phyloP scores from a whole-genome alignment of 2,888 invertebrate species.

The Pristionchus maxplancki region DNA sequence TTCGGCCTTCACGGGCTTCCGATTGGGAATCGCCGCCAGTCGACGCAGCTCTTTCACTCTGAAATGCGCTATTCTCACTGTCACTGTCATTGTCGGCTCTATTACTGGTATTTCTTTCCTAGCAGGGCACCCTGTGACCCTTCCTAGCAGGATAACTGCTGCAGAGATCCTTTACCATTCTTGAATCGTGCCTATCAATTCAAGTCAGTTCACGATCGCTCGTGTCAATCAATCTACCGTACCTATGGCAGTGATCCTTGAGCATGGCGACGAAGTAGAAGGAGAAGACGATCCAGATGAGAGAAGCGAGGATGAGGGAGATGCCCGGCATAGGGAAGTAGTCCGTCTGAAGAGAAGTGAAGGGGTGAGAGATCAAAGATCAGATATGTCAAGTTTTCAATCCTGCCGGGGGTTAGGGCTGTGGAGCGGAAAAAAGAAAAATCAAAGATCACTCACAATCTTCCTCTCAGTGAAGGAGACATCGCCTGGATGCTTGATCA shows the following conservation, averaged over 20 bases:
- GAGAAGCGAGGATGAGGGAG: slow-evolving; percentile 29
- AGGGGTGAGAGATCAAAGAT: neutral
- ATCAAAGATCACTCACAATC: neutral
- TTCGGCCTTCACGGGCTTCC: neutral
- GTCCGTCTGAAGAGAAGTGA: neutral
- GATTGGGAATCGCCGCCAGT: neutral
- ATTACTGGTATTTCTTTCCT: too few relatives aligned
- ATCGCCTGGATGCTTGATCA: neutral
- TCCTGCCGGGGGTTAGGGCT: too few relatives aligned
- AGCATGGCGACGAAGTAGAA: slow-evolving; percentile 32
- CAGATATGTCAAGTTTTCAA: neutral
- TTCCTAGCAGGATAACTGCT: too few relatives aligned
- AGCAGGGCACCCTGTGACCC: too few relatives aligned
- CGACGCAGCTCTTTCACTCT: slow-evolving; percentile 36
- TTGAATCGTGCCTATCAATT: too few relatives aligned
- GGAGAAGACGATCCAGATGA: slow-evolving; percentile 26
- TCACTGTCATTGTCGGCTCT: too few relatives aligned
- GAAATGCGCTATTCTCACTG: too few relatives aligned
- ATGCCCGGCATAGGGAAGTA: slow-evolving; percentile 29
- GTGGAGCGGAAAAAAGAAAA: too few relatives aligned
- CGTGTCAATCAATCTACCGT: neutral
- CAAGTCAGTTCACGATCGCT: too few relatives aligned
- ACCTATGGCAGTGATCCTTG: slow-evolving; percentile 25
- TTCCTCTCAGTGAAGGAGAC: neutral
- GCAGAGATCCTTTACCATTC: too few relatives aligned